Evolutionary conservation across 2,797 vertebrate species (phyloP).

Genomic region (Sebastes itinus): DNA sequence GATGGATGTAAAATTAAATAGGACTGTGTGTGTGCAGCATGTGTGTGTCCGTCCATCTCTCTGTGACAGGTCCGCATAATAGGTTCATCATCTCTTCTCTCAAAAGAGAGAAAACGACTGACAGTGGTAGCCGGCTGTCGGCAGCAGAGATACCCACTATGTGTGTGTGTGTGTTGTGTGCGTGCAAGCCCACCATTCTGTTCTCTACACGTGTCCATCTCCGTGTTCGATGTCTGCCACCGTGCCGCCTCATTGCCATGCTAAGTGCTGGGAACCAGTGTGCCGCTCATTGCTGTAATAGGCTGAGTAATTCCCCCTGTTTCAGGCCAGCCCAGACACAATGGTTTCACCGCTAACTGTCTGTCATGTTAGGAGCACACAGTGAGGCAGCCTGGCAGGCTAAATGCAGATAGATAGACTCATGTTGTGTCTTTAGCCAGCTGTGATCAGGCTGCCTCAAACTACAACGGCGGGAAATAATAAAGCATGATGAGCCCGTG

Average conservation of each 20-base stretch:
- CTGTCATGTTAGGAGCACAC: slow-evolving; percentile 36
- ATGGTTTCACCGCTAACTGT: slow-evolving; percentile 36
- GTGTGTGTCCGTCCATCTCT: slow-evolving; percentile 23
- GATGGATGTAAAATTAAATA: slow-evolving; percentile 42
- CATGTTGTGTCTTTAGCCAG: slow-evolving; percentile 45
- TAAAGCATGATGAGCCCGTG: slow-evolving; percentile 29
- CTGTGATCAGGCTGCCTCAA: slow-evolving; percentile 41
- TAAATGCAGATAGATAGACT: slow-evolving; percentile 51
- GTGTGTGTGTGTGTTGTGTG: neutral
- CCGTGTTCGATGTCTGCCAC: slow-evolving; percentile 17
- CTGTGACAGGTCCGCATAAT: slow-evolving; percentile 46
- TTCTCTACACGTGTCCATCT: slow-evolving; percentile 40
- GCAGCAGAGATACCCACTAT: neutral
- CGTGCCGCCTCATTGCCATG: slow-evolving; percentile 57
- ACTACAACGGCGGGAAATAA: slow-evolving; percentile 39
- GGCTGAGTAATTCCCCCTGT: slow-evolving; percentile 60
- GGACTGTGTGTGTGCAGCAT: neutral
- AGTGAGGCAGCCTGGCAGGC: slow-evolving; percentile 31
- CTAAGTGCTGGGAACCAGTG: slow-evolving; percentile 57
- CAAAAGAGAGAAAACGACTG: slow-evolving; percentile 13
- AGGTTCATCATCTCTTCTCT: slow-evolving; percentile 42
- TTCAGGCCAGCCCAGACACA: slow-evolving; percentile 31
- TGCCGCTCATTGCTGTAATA: slow-evolving; percentile 51
- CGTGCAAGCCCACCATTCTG: neutral
- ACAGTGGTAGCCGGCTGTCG: slow-evolving; percentile 12